Base-by-base conservation (phyloP, 2,797 vertebrate species). In the Hylomyscus alleni region DNA sequence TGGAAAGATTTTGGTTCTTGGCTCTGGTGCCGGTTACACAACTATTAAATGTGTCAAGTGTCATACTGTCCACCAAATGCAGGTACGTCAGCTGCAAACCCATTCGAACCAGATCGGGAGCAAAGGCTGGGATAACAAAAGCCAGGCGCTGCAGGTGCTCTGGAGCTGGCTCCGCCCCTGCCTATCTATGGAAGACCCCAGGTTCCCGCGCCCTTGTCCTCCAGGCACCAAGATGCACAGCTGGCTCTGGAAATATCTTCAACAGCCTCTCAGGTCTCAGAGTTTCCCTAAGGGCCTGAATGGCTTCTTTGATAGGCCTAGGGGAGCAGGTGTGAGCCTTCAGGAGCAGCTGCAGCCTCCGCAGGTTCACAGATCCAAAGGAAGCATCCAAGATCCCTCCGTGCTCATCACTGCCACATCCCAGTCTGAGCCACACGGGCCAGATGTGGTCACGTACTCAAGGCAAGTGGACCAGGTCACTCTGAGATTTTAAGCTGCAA, bases 271-370 rank as follows among this genome's bases (percentile, higher is more conserved):
- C 62, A 50, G 67, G 83, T 44, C 67, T 52, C 20, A 0, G 17
- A 20, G 80, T 52, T 65, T 50, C 80, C 83, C n/a, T 24, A 67
- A 6, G 50, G 86, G 60, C 72, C 13, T 15, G 13, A 88, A 29
- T 17, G 26, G 3, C 34, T 44, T 87, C 85, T 75, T 47, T 20
- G 20, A 6, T 24, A 80, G 40, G n/a, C 40, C 83, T 52, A 0
- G 78, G 78, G 50, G 37, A 67, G 78, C 12, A 26, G 47, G 76
- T 34, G 88, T 26, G 60, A 44, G 11, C 86, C 85, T 24, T 6
- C 56, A 2, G 0, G 1, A 76, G 72, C 22, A 2, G 13, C 10
- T 13, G 3, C 60, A 67, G 56, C 22, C 52, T 60, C 8, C 0
- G 15, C 10, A 22, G 81, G 40, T 24, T 44, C 54, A 47, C 13